These are phyloP conservation scores for Rhodinocichla rosea DNA, from an alignment of 2,113 vertebrate genomes.

Conservation along the genomic window DNA sequence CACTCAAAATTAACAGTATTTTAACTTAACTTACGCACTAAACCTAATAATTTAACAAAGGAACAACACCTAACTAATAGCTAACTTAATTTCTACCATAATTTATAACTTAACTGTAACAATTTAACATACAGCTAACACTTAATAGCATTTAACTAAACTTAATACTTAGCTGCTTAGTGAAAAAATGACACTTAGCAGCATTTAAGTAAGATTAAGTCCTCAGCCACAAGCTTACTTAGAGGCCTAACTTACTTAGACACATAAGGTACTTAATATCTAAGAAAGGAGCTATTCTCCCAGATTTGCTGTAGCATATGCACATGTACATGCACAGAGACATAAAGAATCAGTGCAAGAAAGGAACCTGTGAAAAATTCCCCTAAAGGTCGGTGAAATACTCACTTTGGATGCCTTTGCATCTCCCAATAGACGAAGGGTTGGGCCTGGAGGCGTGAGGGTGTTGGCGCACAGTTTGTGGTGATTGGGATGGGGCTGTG, in stretches of 20 bases:
- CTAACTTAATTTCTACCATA: neutral
- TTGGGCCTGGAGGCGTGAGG: neutral
- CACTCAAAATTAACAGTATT: neutral
- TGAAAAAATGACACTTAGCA: rapidly evolving
- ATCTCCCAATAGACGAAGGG: rapidly evolving
- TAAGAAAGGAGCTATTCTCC: neutral
- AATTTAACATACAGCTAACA: neutral
- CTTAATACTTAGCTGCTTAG: neutral
- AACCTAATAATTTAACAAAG: neutral
- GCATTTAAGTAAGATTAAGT: neutral
- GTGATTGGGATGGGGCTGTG: neutral
- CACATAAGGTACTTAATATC: neutral
- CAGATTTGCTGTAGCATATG: neutral
- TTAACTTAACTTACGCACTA: neutral
- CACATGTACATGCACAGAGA: no score
- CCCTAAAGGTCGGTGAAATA: neutral
- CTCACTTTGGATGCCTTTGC: neutral
- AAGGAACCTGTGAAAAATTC: neutral
- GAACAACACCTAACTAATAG: neutral
- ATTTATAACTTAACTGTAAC: neutral
- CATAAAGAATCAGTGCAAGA: neutral
- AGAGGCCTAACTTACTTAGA: neutral
- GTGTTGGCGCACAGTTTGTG: neutral
- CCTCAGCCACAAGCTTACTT: no score
- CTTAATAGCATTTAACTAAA: neutral